phyloP scores from a whole-genome alignment of 2,888 invertebrate species.

The Xanthorhoe designata region DNA sequence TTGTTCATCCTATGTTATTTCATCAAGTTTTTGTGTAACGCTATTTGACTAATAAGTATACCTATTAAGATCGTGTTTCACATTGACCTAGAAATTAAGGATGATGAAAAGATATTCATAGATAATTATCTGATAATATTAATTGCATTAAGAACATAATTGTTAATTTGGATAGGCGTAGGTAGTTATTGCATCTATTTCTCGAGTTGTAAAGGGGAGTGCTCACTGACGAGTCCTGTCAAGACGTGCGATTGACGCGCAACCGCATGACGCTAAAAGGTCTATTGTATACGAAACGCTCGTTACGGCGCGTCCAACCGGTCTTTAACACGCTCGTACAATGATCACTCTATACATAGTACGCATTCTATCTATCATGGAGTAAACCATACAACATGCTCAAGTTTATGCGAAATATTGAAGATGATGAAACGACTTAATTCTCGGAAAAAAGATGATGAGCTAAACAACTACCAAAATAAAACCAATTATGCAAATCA shows the following conservation, averaged over 20 bases:
- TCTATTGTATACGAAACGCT: constrained; percentile 84
- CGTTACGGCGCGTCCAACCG: constrained; percentile 79
- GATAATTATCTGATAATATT: constrained; percentile 27
- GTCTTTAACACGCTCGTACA: constrained; percentile 83
- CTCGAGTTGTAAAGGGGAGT: constrained; percentile 61
- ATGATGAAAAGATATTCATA: constrained; percentile 35
- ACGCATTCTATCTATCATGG: constrained; percentile 62
- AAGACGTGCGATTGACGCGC: constrained; percentile 75
- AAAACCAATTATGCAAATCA: constrained; percentile 69
- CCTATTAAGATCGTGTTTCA: background rate
- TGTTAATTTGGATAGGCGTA: background rate
- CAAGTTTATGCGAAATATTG: background rate
- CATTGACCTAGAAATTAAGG: constrained; percentile 28
- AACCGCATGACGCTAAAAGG: constrained; percentile 83
- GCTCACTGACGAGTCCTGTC: constrained; percentile 59
- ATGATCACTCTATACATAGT: constrained; percentile 82
- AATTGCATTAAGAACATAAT: background rate
- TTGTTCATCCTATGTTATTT: constrained; percentile 54
- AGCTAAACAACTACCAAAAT: constrained; percentile 50
- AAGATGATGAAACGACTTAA: constrained; percentile 1
- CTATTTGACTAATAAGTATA: constrained; percentile 12
- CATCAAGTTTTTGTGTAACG: constrained; percentile 41
- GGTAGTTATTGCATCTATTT: constrained; percentile 1
- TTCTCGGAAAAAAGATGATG: background rate
- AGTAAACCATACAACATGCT: constrained; percentile 20